Percentiles rank a stretch among this genome's conserved stretches.
These are phyloP conservation scores for Pachyuromys duprasi DNA, from an alignment of 2,797 vertebrate genomes.

Conservation along the genomic window DNA sequence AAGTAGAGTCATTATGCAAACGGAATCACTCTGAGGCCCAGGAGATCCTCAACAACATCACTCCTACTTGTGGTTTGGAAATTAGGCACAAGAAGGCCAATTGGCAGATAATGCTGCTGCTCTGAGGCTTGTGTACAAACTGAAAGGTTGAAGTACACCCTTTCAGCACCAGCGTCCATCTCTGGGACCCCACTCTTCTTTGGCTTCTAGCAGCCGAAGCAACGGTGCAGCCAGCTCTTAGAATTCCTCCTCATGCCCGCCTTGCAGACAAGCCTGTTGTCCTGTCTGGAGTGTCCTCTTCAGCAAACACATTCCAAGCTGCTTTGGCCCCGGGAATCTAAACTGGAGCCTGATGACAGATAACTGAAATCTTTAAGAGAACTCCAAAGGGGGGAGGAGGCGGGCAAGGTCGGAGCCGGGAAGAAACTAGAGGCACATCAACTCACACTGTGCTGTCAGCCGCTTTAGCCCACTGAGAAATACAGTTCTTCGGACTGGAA, in stretches of 20 bases:
- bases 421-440: conserved; percentile 80
- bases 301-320: conserved; percentile 89
- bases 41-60: conserved; percentile 87
- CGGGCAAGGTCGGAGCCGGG: fast-evolving
- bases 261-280: conserved; percentile 86
- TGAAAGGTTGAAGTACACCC: conserved; percentile 92
- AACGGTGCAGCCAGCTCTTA: conserved; percentile 82
- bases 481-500: conserved; percentile 84
- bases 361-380: conserved; percentile 83
- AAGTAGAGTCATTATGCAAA: conserved; percentile 88
- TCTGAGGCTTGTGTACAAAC: conserved; percentile 86
- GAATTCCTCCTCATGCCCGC: conserved; percentile 87
- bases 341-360: conserved; percentile 87
- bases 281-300: conserved; percentile 89
- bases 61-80: conserved; percentile 88
- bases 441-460: conserved; percentile 87
- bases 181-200: conserved; percentile 72
- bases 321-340: conserved; percentile 82
- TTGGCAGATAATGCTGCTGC: conserved; percentile 86
- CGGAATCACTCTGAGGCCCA: conserved; percentile 85
- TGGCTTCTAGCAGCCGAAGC: conserved; percentile 52
- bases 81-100: conserved; percentile 86
- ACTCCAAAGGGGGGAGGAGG: conserved; percentile 78
- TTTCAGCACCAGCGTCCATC: conserved; percentile 89
- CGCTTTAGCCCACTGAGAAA: conserved; percentile 88